These are phyloP conservation scores for Chrysemys picta DNA, from an alignment of 2,113 vertebrate species.

Conservation along the genomic window DNA sequence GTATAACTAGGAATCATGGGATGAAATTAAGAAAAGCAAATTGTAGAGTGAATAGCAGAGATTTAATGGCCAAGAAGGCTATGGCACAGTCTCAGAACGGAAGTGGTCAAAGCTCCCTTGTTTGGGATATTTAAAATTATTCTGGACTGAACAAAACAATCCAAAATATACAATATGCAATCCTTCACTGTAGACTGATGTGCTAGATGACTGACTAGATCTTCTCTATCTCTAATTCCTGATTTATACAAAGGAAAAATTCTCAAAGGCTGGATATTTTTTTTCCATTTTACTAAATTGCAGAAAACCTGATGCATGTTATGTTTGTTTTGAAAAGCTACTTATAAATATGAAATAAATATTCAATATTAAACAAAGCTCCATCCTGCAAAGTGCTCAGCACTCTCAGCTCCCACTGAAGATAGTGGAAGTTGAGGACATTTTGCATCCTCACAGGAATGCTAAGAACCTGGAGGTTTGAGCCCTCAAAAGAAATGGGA, in stretches of 20 bases:
- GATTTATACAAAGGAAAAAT: neutral
- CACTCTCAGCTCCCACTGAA: neutral
- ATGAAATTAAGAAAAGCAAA: neutral
- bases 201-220: fast-evolving
- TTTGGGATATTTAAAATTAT: neutral
- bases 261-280: neutral
- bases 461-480: neutral
- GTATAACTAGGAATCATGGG: neutral
- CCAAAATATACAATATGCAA: neutral
- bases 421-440: neutral
- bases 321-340: neutral
- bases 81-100: neutral
- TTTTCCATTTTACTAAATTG: neutral
- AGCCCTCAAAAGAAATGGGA: neutral
- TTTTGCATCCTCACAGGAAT: neutral
- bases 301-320: neutral
- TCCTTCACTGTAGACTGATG: neutral
- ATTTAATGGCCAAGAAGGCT: neutral
- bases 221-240: neutral
- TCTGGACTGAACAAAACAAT: neutral
- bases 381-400: neutral
- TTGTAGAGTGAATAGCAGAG: neutral
- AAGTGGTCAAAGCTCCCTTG: neutral
- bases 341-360: neutral
- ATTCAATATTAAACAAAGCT: neutral